phyloP scores from a whole-genome alignment of 2,113 vertebrate species.

The Gallinago paraguaiae region DNA sequence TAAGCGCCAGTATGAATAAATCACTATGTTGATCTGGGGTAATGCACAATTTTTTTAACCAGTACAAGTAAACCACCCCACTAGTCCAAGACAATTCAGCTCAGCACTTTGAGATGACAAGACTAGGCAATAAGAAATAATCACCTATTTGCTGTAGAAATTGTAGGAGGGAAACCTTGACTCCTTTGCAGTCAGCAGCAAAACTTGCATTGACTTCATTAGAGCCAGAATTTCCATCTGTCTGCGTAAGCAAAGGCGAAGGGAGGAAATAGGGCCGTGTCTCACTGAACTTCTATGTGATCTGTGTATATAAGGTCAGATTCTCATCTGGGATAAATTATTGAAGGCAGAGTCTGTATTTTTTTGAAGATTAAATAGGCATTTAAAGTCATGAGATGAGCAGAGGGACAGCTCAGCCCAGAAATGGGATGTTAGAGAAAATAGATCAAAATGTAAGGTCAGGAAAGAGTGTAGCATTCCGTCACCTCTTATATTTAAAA shows the following conservation, averaged over 20 bases:
- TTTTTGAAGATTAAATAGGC: background rate
- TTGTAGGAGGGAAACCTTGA: background rate
- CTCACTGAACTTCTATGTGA: background rate
- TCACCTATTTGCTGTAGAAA: background rate
- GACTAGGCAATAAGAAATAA: background rate
- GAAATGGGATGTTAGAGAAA: background rate
- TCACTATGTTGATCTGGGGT: background rate
- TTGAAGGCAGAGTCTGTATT: background rate
- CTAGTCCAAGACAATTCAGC: background rate
- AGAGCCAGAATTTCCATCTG: slow-evolving; percentile 1
- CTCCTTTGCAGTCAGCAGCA: background rate
- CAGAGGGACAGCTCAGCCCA: background rate
- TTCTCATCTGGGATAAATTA: slow-evolving; percentile 52
- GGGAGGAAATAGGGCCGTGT: slow-evolving; percentile 15
- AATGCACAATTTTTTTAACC: background rate
- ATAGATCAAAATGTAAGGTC: background rate
- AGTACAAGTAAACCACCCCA: background rate
- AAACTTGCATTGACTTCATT: slow-evolving; percentile 7
- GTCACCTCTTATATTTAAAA: background rate
- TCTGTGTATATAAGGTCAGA: slow-evolving; percentile 30
- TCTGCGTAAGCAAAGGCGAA: background rate
- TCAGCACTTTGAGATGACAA: background rate
- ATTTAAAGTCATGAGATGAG: slow-evolving; percentile 31
- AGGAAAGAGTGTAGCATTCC: background rate
- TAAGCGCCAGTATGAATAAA: background rate